Base-by-base conservation (phyloP, 2,113 vertebrate species). In the Siniperca chuatsi region DNA sequence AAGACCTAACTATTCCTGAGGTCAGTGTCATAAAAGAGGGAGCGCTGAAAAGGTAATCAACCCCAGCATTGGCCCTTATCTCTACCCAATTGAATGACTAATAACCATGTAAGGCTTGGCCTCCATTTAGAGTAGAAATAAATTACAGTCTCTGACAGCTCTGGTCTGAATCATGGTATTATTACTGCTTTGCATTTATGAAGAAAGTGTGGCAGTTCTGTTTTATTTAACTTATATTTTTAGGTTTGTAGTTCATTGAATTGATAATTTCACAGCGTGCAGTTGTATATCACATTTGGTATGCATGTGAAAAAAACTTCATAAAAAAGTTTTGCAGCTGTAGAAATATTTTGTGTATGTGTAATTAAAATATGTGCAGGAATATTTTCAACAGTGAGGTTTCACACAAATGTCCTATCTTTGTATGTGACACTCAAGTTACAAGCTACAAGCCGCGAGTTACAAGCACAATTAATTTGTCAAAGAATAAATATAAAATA, bases 61-160 rank as follows among this genome's bases (percentile, higher is more conserved):
- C 72, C 60, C 44, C 54, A 67, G 23, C 42, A 52, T 3, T 72
- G 58, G 35, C 46, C 62, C 71, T 80, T 37, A 82, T 80, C 69
- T 67, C 72, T 75, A 62, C 55, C 71, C 15, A 85, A 75, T 35
- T 78, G 57, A 76, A 67, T 52, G 9, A 42, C 79, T 90, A 86
- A 89, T 87, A 86, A 74, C 77, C 67, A 80, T 55, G 21, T 54
- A 72, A 65, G 58, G 50, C 55, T 62, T 2, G 1, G 60, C 75
- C 55, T 73, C 70, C 60, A 71, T 60, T 81, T 20, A 74, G 25
- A 78, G 54, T 37, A 25, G 62, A 64, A 87, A 80, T 58, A 82
- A 57, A 75, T 74, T 62, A 58, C 35, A 50, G 20, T 16, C 25
- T 61, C 57, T 37, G 11, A 37, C 71, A 54, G 25, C 29, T 70